Evolutionary conservation across 2,113 vertebrate genomes (phyloP), one percentile per base, ranked within the genome.

Genomic region (Rhipidura dahli): DNA sequence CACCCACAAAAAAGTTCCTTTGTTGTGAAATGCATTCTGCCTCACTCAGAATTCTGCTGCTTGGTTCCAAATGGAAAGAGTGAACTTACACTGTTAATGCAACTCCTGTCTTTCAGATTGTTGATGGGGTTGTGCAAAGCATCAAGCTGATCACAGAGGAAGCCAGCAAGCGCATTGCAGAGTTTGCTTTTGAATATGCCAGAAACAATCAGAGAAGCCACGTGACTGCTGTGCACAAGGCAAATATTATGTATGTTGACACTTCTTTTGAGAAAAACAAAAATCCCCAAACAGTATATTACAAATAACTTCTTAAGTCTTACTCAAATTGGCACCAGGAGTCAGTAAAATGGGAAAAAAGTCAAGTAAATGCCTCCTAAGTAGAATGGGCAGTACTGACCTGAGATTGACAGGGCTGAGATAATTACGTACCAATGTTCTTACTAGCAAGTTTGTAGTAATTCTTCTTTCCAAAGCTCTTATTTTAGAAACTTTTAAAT

Each of bases 121-220:
- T 99, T 30, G 99, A 99, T 39, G 99, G 99, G 5, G 99, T 99
- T 2, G 99, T 99, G 50, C 99, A 99, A 87, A 99, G 99, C 66
- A 99, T 99, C 95, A 99, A 99, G 95, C 99, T 99, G 86, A 99
- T 99, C 94, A 99, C 99, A 2, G 99, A 99, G 90, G 96, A 97
- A 9, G 99, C 99, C 7, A 99, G 99, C 97, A 98, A 97, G 71
- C 99, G 99, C 76, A 99, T 99, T 11, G 99, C 99, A 6, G 98
- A 99, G 66, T 99, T 99, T 83, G 99, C 99, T 39, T 99, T 99
- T 78, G 99, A 99, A 87, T 99, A 99, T 31, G 99, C 99, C 49
- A 98, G 98, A 76, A 99, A 99, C 94, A 99, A 99, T 69, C 98
- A 99, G 84, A 98, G 99, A 87, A 98, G 98, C 95, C 99, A 99